Conservation (phyloP, 2,888 invertebrate species). For the Phengaris arion region DNA sequence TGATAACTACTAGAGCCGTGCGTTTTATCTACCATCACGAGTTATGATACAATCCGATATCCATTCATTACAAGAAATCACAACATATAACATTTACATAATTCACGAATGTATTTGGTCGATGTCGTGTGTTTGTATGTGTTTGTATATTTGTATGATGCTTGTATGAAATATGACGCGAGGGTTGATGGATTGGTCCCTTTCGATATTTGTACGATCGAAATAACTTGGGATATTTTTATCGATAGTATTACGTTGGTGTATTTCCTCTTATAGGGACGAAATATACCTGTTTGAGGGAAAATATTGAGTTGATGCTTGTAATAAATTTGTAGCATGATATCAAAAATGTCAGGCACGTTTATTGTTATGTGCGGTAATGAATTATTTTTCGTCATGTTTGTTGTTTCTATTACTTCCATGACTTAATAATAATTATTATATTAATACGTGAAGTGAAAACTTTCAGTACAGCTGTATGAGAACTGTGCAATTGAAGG, state of each 20-base stretch:
- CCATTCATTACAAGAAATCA: slow-evolving; percentile 8
- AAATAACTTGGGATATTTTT: slow-evolving; percentile 1
- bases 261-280: too few species aligned
- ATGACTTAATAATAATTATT: too few species aligned
- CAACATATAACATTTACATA: neutral
- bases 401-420: too few species aligned
- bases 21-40: neutral
- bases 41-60: neutral
- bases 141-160: neutral
- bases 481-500: too few species aligned
- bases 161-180: neutral
- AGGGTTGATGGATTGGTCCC: slow-evolving; percentile 15
- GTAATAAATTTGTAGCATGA: too few species aligned
- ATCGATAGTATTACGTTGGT: neutral
- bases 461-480: too few species aligned
- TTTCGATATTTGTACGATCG: neutral
- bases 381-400: too few species aligned
- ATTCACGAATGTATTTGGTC: neutral
- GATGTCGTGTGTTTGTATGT: neutral
- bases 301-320: too few species aligned
- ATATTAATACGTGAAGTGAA: too few species aligned
- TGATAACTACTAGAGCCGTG: neutral
- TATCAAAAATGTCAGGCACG: too few species aligned
- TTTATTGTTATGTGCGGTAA: too few species aligned
- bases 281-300: too few species aligned